Evolutionary conservation across 2,888 invertebrate species (phyloP).

Genomic region (Herminia tarsipennalis): DNA sequence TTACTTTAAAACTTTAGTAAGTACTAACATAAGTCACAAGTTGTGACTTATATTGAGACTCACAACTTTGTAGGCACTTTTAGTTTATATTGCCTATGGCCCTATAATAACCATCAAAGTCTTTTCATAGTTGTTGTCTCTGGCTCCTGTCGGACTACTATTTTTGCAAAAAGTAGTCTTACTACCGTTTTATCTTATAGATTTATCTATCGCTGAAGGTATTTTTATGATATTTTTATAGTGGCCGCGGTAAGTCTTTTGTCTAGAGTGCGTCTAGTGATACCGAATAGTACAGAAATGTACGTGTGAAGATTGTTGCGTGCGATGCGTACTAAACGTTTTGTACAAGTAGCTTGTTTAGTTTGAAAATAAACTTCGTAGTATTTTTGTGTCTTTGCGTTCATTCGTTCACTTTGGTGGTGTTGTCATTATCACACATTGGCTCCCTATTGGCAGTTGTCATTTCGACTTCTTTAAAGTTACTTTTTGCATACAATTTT

Average conservation of each 20-base stretch:
- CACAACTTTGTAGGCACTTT: no score
- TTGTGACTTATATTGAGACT: no score
- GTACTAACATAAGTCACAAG: no score
- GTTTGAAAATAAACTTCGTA: neutral
- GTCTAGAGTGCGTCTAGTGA: conserved; percentile 41
- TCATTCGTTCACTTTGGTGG: neutral
- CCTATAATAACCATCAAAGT: conserved; percentile 14
- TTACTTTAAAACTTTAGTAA: no score
- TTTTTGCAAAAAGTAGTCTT: conserved; percentile 32
- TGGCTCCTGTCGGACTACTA: conserved; percentile 36
- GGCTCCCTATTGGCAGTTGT: no score
- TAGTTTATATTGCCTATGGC: no score
- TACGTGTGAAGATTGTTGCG: conserved; percentile 40
- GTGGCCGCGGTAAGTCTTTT: conserved; percentile 10
- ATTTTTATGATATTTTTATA: conserved; percentile 25
- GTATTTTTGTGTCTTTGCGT: neutral
- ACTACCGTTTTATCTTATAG: conserved; percentile 26
- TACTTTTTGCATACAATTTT: no score
- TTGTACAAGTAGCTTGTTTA: neutral
- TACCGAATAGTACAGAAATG: conserved; percentile 7
- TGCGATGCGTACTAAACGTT: conserved; percentile 32
- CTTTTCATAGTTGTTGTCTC: conserved; percentile 15
- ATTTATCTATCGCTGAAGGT: no score
- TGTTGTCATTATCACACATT: conserved; percentile 3
- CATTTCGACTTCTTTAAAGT: no score